A percentile compares a stretch with the other conserved stretches of the same genome.
These are phyloP conservation scores for Urocolius indicus DNA, from an alignment of 2,113 vertebrate genomes.

Conservation along the genomic window DNA sequence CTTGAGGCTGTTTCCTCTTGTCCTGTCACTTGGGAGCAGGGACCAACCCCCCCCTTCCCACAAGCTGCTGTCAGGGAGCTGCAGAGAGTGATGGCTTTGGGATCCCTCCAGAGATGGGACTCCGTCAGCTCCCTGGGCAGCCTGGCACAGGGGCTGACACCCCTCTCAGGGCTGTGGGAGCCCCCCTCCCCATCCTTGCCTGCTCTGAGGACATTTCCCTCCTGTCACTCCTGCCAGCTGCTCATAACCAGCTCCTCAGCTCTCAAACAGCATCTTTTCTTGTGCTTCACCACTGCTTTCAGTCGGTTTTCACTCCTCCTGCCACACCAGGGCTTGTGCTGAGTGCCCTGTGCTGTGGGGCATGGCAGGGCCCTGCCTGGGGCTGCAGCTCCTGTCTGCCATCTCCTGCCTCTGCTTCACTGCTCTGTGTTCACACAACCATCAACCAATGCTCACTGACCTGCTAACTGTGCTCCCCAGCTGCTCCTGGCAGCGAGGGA, in stretches of 20 bases:
- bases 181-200: fast-evolving
- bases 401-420: not conserved
- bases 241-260: not conserved
- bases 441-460: not conserved
- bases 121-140: too few species aligned
- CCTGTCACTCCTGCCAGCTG: not conserved
- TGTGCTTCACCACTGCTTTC: not conserved
- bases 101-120: too few species aligned
- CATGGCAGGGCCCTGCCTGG: not conserved
- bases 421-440: not conserved
- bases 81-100: too few species aligned
- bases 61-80: too few species aligned
- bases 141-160: too few species aligned
- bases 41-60: too few species aligned
- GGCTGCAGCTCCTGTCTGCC: not conserved
- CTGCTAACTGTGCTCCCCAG: not conserved
- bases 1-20: too few species aligned
- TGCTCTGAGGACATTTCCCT: not conserved
- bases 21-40: too few species aligned
- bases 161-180: not conserved
- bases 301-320: not conserved
- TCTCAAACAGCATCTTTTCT: not conserved
- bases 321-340: fast-evolving
- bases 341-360: not conserved
- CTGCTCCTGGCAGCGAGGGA: not conserved